Conservation (phyloP, 1,140 invertebrate genomes). For the Drosophila biarmipes region DNA sequence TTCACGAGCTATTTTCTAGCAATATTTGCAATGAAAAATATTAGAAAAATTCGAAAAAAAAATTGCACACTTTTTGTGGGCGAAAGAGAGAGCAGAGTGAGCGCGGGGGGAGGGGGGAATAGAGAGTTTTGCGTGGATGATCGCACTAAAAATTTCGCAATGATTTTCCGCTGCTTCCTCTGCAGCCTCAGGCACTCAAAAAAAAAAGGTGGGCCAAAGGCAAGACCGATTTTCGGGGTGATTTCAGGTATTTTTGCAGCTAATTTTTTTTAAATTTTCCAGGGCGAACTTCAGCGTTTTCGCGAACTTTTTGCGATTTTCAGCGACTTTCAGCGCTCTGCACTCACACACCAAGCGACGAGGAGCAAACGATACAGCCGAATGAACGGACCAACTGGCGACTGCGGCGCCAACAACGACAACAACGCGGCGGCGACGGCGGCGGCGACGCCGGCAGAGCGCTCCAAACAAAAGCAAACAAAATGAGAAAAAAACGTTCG, state of each 20-base stretch:
- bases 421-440: slow-evolving; percentile 30
- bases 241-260: not conserved
- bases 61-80: not conserved
- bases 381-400: slow-evolving; percentile 72
- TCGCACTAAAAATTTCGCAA: slow-evolving; percentile 9
- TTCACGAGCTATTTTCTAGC: not conserved
- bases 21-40: no score
- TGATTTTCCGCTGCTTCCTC: not conserved
- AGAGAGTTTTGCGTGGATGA: not conserved
- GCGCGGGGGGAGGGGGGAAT: not conserved
- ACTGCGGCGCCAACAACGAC: slow-evolving; percentile 48
- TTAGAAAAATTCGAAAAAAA: no score
- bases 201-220: not conserved
- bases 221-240: not conserved
- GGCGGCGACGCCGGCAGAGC: slow-evolving; percentile 13
- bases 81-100: not conserved
- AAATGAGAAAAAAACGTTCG: slow-evolving; percentile 17
- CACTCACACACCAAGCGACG: slow-evolving; percentile 80
- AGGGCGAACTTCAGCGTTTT: not conserved
- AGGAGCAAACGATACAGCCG: slow-evolving; percentile 81
- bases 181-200: not conserved
- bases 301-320: not conserved
- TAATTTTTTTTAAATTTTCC: not conserved
- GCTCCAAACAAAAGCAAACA: slow-evolving; percentile 78
- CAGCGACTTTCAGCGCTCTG: slow-evolving; percentile 11